A percentile compares a stretch with the other conserved stretches of the same genome.
phyloP scores from a whole-genome alignment of 2,113 vertebrate species.

The Chaetodon auriga region DNA sequence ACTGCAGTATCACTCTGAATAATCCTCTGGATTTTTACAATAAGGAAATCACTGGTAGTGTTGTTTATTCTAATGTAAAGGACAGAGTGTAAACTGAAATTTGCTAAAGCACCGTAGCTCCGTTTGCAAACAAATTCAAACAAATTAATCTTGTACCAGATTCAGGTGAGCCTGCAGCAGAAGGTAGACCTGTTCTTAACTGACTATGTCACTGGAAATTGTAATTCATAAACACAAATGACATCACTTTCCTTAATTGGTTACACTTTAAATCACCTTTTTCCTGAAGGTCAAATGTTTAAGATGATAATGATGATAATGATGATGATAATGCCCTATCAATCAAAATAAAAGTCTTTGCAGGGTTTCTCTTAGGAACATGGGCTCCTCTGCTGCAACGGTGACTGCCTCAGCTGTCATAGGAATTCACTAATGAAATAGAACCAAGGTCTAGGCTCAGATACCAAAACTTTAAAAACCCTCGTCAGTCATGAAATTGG shows the following conservation, averaged over 20 bases:
- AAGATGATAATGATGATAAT: neutral
- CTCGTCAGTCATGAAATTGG: neutral
- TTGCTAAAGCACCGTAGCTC: no score
- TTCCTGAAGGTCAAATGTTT: neutral
- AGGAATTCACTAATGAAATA: neutral
- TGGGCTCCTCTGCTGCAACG: neutral
- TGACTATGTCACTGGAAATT: neutral
- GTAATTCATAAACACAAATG: neutral
- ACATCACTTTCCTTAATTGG: conserved; percentile 1
- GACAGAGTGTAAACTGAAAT: neutral
- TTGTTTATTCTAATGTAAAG: neutral
- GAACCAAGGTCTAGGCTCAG: neutral
- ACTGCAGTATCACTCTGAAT: neutral
- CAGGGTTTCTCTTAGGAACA: neutral
- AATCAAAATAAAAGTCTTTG: no score
- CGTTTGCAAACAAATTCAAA: no score
- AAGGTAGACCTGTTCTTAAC: neutral
- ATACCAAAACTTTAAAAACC: neutral
- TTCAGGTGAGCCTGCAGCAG: neutral
- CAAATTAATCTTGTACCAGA: neutral
- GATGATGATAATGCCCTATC: neutral
- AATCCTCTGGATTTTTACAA: neutral
- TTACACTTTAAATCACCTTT: neutral
- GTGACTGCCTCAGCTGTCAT: neutral
- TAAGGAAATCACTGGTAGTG: neutral